phyloP scores from a whole-genome alignment of 2,888 invertebrate species.

The Capitulum mitella region DNA sequence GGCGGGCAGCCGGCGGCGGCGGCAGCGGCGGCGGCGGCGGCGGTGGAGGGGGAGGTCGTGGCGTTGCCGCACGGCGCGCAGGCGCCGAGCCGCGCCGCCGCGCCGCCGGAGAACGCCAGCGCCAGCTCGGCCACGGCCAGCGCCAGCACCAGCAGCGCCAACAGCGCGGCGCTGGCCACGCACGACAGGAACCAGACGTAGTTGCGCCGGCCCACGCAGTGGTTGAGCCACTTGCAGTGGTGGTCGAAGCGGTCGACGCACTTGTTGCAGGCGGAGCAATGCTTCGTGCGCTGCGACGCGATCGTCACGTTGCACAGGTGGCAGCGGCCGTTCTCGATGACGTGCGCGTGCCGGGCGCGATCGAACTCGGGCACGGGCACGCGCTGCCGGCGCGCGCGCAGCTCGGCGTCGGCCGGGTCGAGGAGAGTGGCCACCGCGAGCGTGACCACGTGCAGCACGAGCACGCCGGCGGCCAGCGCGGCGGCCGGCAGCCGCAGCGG shows the following conservation, averaged over 20 bases:
- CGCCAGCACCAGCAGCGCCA: conserved; percentile 60
- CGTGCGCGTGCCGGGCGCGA: conserved; percentile 76
- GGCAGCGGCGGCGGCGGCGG: conserved; percentile 25
- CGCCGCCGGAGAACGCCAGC: conserved; percentile 50
- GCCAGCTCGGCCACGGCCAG: conserved; percentile 63
- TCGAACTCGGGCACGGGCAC: conserved; percentile 73
- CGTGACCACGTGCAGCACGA: conserved; percentile 62
- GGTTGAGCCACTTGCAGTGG: conserved; percentile 98
- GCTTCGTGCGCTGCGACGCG: conserved; percentile 71
- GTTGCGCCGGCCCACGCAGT: conserved; percentile 87
- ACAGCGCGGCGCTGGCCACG: conserved; percentile 66
- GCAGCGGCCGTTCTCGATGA: conserved; percentile 90
- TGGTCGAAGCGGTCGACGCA: conserved; percentile 92
- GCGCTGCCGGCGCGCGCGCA: conserved; percentile 53
- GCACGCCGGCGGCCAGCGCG: conserved; percentile 56
- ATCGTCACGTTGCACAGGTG: conserved; percentile 82
- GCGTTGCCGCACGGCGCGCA: background rate
- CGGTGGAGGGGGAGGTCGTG: conserved; percentile 21
- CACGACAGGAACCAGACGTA: conserved; percentile 76
- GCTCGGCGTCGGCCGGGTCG: conserved; percentile 79
- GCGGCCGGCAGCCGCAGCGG: conserved; percentile 54
- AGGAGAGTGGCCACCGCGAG: conserved; percentile 70
- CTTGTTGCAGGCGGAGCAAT: conserved; percentile 95
- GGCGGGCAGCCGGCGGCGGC: conserved; percentile 31
- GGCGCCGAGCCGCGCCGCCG: conserved; percentile 28